phyloP scores from a whole-genome alignment of 2,113 vertebrate genomes.

The Thryonomys swinderianus region DNA sequence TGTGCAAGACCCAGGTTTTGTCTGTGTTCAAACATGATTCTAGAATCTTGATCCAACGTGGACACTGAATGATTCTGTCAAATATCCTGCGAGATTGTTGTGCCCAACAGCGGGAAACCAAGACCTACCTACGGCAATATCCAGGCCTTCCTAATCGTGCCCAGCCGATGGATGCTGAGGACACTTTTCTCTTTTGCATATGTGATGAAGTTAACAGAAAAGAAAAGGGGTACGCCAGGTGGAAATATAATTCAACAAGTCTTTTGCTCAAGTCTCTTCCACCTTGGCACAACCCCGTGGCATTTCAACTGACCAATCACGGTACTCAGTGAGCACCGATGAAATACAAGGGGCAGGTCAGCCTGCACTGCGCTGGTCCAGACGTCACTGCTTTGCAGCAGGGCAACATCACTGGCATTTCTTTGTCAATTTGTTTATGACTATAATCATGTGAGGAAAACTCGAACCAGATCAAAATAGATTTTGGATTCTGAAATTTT shows the following conservation, averaged over 20 bases:
- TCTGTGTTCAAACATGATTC: background rate
- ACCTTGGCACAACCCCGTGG: background rate
- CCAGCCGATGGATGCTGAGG: background rate
- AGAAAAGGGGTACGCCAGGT: background rate
- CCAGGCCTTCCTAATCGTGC: background rate
- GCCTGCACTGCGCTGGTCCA: background rate
- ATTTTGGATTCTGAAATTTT: background rate
- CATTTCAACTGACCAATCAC: background rate
- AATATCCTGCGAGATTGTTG: background rate
- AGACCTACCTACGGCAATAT: background rate
- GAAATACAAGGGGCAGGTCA: background rate
- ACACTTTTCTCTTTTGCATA: background rate
- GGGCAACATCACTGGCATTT: background rate
- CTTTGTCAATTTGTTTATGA: background rate
- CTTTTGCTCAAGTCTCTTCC: background rate
- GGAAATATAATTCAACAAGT: background rate
- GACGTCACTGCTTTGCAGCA: background rate
- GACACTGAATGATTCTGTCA: background rate
- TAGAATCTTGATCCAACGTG: background rate
- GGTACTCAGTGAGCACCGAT: background rate
- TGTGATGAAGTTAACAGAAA: background rate
- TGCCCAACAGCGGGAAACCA: background rate
- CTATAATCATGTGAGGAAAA: background rate
- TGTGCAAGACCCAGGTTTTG: background rate
- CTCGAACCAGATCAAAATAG: conserved; percentile 35